Base-by-base conservation (phyloP, 1,140 invertebrate genomes). In the Ceratina calcarata region DNA sequence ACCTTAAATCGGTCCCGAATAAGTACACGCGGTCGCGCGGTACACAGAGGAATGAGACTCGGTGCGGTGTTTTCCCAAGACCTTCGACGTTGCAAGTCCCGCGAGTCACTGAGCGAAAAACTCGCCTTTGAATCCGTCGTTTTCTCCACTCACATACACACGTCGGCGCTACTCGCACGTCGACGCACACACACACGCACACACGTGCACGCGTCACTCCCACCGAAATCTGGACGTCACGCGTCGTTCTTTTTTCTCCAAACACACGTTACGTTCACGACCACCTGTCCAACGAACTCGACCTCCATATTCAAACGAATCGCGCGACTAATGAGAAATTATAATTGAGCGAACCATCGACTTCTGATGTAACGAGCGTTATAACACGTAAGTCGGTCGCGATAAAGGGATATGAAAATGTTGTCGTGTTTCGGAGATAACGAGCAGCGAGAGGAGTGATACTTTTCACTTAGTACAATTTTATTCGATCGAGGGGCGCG, bases 21-120 rank as follows among this genome's bases (percentile, higher is more conserved):
- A 37, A n/a, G 16, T n/a, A n/a, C n/a, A n/a, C n/a, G n/a, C n/a
- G n/a, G n/a, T n/a, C 49, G 27, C 45, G 53, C 51, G 68, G 51
- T 37, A 15, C 58, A 0, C 12, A 3, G n/a, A 13, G 13, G 72
- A 62, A 37, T 22, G 49, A 49, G 45, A 60, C 53, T 49, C 60
- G 18, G n/a, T 55, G 62, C 3, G 53, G 18, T 37, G 32, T 69
- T 74, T 61, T 55, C 66, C 27, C 58, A 69, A 68, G 68, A 64
- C 73, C 66, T 80, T 80, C 18, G 20, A 37, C 60, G 64, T 69
- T 67, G 53, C 62, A 60, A 68, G 73, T 66, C 60, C 66, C 68
- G 69, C 71, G 61, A 78, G 20, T 81, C 82, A 90, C 82, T 86
- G 81, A 85, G 65, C 80, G 83, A 65, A 77, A 88, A 88, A 87